A percentile compares a stretch with the other conserved stretches of the same genome.
Evolutionary conservation across 2,797 vertebrate species (phyloP).

Genomic region (Anisognathus igniventris): DNA sequence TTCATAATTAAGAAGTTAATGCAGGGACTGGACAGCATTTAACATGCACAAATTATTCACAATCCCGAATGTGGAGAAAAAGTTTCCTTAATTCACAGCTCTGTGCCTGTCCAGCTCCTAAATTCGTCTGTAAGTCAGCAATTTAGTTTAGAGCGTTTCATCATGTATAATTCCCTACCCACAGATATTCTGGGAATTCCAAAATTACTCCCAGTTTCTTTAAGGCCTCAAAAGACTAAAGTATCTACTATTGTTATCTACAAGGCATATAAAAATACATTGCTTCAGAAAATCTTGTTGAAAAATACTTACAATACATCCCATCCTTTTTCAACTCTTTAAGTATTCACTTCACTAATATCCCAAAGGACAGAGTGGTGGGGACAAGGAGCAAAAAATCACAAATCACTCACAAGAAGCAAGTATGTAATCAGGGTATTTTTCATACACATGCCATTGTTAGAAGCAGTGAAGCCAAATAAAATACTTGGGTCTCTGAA

Average conservation of each 20-base stretch:
- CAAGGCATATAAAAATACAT: not conserved
- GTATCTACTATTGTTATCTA: not conserved
- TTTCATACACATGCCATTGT: not conserved
- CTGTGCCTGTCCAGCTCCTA: not conserved
- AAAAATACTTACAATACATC: not conserved
- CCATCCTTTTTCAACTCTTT: not conserved
- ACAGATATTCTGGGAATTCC: not conserved
- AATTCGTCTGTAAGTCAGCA: not conserved
- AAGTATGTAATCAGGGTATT: not conserved
- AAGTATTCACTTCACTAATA: not conserved
- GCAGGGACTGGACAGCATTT: not conserved
- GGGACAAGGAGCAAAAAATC: not conserved
- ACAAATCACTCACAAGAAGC: not conserved
- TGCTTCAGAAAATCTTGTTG: not conserved
- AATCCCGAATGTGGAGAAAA: not conserved
- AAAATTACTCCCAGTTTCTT: not conserved
- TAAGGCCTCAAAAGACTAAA: not conserved
- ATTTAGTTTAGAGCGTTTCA: not conserved
- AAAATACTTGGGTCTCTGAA: not conserved
- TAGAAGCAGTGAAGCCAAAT: not conserved
- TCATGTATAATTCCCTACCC: not conserved
- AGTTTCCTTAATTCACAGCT: not conserved
- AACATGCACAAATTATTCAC: not conserved
- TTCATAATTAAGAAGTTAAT: not conserved
- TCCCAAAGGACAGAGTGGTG: not conserved